These are phyloP conservation scores for Enteromius radiatus DNA, from an alignment of 2,797 vertebrate species.

Conservation along the genomic window DNA sequence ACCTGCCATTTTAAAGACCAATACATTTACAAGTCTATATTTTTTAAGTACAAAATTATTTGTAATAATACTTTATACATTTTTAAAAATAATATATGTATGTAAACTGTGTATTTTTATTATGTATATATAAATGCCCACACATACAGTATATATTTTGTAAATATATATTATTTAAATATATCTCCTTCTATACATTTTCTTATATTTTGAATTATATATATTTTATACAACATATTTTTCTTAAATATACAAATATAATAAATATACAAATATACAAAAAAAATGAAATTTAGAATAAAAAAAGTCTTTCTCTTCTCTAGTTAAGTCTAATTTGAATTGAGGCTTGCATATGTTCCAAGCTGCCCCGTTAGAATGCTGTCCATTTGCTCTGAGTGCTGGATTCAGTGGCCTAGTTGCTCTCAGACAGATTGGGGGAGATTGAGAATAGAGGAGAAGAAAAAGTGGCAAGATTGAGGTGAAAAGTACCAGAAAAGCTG, in stretches of 20 bases:
- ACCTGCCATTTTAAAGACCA: neutral
- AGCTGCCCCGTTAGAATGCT: slow-evolving; percentile 5
- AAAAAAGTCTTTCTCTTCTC: neutral
- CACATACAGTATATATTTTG: too few relatives aligned
- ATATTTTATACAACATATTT: neutral
- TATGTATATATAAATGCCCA: too few relatives aligned
- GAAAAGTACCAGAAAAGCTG: slow-evolving; percentile 32
- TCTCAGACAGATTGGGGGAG: slow-evolving; percentile 26
- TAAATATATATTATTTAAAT: too few relatives aligned
- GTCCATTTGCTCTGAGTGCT: neutral
- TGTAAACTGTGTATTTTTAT: too few relatives aligned
- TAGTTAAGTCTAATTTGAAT: slow-evolving; percentile 5
- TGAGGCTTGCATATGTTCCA: neutral
- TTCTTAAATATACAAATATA: too few relatives aligned
- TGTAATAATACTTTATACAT: neutral
- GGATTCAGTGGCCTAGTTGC: slow-evolving; percentile 29
- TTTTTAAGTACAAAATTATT: neutral
- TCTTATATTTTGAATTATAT: too few relatives aligned
- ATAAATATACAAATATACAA: too few relatives aligned
- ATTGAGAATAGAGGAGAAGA: slow-evolving; percentile 8
- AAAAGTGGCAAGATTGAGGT: slow-evolving; percentile 33
- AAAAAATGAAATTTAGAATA: neutral
- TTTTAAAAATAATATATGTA: neutral
- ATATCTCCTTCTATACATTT: too few relatives aligned
- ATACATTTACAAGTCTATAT: neutral